Conservation (phyloP, 1,140 invertebrate genomes). For the Streblospio benedicti region DNA sequence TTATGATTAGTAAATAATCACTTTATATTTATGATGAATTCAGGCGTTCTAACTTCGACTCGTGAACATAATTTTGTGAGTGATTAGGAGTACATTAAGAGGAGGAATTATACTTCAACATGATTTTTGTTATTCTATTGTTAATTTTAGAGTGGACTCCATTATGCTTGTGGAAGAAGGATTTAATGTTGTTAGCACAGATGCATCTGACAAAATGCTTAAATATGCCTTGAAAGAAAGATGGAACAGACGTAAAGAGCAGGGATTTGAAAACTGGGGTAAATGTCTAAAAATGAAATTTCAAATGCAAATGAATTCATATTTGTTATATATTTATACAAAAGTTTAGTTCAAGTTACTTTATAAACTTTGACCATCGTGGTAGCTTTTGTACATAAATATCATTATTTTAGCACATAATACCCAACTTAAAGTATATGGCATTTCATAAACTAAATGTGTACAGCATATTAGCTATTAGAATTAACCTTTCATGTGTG, state of each 20-base stretch:
- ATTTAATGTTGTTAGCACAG: conserved; percentile 72
- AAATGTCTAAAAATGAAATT: conserved; percentile 35
- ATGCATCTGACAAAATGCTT: conserved; percentile 84
- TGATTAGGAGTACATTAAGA: not conserved
- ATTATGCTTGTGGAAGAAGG: conserved; percentile 78
- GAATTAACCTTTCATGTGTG: too few relatives aligned
- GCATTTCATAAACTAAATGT: too few relatives aligned
- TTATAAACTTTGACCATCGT: too few relatives aligned
- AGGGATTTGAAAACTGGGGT: conserved; percentile 75
- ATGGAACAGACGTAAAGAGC: conserved; percentile 71
- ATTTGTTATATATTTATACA: too few relatives aligned
- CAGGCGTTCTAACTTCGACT: not conserved
- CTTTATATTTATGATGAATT: not conserved
- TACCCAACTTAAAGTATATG: too few relatives aligned
- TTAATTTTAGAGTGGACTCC: conserved; percentile 63
- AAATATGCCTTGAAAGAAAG: conserved; percentile 76
- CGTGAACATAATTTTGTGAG: not conserved
- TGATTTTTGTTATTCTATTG: conserved; percentile 13
- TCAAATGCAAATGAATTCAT: not conserved
- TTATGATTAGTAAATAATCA: conserved; percentile 2
- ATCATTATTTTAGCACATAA: too few relatives aligned
- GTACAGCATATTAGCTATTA: too few relatives aligned
- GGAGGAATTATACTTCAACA: not conserved
- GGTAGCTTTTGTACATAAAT: too few relatives aligned
- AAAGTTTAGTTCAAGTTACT: too few relatives aligned